phyloP scores from a whole-genome alignment of 2,888 invertebrate genomes.

The Dastarcus helophoroides region DNA sequence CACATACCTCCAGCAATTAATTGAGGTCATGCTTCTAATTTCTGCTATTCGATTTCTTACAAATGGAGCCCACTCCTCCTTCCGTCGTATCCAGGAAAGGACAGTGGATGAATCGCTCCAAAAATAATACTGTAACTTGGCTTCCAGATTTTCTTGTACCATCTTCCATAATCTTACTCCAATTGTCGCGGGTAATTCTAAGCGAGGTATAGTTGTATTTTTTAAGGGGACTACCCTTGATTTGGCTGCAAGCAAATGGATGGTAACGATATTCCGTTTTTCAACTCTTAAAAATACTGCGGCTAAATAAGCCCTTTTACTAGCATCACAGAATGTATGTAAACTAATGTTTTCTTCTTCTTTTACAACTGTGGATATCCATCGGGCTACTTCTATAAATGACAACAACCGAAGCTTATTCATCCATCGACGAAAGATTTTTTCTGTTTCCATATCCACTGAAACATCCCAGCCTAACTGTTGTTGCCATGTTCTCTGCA shows the following conservation, averaged over 20 bases:
- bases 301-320: constrained; percentile 20
- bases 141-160: no score
- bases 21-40: constrained; percentile 15
- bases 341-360: not conserved
- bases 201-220: constrained; percentile 19
- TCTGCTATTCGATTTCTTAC: constrained; percentile 22
- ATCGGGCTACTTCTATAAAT: constrained; percentile 5
- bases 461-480: constrained; percentile 5
- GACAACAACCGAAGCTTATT: constrained; percentile 9
- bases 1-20: constrained; percentile 20
- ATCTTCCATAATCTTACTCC: constrained; percentile 14
- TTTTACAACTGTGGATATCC: no score
- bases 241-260: constrained; percentile 19
- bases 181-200: constrained; percentile 23
- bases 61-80: constrained; percentile 20
- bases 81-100: constrained; percentile 19
- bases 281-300: constrained; percentile 15
- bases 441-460: constrained; percentile 16
- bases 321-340: constrained; percentile 24
- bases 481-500: not conserved
- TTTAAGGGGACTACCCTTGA: constrained; percentile 20
- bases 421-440: constrained; percentile 10
- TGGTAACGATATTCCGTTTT: constrained; percentile 8
- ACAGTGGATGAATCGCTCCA: constrained; percentile 23
- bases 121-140: constrained; percentile 13